A percentile compares a stretch with the other conserved stretches of the same genome.
These are phyloP conservation scores for Melinaea menophilus DNA, from an alignment of 2,888 invertebrate species.

Conservation along the genomic window DNA sequence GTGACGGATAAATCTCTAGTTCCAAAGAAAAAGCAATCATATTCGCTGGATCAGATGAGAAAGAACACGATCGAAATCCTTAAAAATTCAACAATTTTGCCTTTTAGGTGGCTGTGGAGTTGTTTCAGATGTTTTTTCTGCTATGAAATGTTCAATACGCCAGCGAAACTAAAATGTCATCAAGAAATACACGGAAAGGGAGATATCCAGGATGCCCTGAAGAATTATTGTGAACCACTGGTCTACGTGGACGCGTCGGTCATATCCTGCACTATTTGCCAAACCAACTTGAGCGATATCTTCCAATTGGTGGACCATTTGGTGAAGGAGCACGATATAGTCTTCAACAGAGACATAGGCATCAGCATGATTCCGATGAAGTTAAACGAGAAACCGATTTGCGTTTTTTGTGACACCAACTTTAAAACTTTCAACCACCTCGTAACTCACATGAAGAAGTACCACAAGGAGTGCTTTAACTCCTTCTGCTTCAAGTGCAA, in stretches of 20 bases:
- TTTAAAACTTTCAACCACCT: conserved; percentile 46
- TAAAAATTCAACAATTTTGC: conserved; percentile 42
- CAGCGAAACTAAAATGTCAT: conserved; percentile 40
- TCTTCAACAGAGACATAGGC: conserved; percentile 30
- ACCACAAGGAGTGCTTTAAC: conserved; percentile 39
- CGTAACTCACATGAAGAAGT: conserved; percentile 43
- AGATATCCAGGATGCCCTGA: conserved; percentile 36
- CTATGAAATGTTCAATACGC: conserved; percentile 39
- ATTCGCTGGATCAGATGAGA: conserved; percentile 32
- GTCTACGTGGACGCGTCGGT: conserved; percentile 47
- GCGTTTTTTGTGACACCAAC: conserved; percentile 43
- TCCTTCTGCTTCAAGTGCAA: conserved; percentile 51
- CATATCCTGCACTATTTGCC: conserved; percentile 44
- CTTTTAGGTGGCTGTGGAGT: conserved; percentile 44
- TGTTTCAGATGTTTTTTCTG: conserved; percentile 49
- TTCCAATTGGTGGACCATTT: conserved; percentile 42
- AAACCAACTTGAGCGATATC: conserved; percentile 33
- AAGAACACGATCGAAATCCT: conserved; percentile 42
- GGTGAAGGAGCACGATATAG: conserved; percentile 33
- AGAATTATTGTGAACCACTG: conserved; percentile 33
- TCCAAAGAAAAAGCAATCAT: conserved; percentile 13
- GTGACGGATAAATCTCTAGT: conserved; percentile 8
- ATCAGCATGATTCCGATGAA: conserved; percentile 40
- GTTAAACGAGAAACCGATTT: conserved; percentile 43
- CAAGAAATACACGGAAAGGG: conserved; percentile 29